Evolutionary conservation across 2,888 invertebrate genomes (phyloP).

Genomic region (Cyclophora albipunctata): DNA sequence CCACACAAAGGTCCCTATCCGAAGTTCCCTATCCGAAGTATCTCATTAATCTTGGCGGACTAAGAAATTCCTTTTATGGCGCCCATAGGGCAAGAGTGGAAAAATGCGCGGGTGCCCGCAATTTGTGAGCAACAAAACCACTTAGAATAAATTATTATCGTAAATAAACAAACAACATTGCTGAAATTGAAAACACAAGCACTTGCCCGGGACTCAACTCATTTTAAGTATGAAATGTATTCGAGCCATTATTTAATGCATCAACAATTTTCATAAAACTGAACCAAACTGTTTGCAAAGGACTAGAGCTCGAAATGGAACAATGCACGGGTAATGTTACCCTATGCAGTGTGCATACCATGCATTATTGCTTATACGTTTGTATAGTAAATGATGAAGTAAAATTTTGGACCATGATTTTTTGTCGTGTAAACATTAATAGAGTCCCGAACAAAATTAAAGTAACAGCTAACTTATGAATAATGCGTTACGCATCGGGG

Average conservation of each 20-base stretch:
- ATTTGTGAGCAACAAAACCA: conserved; percentile 24
- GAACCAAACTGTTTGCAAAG: no score
- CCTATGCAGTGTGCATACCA: no score
- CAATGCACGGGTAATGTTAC: no score
- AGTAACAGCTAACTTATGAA: conserved; percentile 7
- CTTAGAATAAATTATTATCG: conserved; percentile 18
- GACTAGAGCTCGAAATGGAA: no score
- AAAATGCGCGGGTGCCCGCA: conserved; percentile 28
- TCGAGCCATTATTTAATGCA: no score
- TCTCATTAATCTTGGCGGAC: conserved; percentile 36
- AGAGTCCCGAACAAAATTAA: conserved; percentile 1
- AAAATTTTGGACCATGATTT: no score
- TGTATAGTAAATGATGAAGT: no score
- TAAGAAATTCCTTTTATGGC: conserved; percentile 36
- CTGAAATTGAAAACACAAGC: background rate
- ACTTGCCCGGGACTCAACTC: no score
- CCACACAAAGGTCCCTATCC: conserved; percentile 29
- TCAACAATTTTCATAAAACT: no score
- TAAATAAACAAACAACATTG: conserved; percentile 19
- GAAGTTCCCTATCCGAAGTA: conserved; percentile 27
- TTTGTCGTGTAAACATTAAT: no score
- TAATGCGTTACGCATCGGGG: conserved; percentile 18
- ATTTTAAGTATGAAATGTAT: no score
- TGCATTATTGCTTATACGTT: no score
- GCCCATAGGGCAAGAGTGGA: conserved; percentile 28